Evolutionary conservation across 2,888 invertebrate genomes (phyloP), one percentile per base, ranked within the genome.

Genomic region (Drosophila fulvimacula): DNA sequence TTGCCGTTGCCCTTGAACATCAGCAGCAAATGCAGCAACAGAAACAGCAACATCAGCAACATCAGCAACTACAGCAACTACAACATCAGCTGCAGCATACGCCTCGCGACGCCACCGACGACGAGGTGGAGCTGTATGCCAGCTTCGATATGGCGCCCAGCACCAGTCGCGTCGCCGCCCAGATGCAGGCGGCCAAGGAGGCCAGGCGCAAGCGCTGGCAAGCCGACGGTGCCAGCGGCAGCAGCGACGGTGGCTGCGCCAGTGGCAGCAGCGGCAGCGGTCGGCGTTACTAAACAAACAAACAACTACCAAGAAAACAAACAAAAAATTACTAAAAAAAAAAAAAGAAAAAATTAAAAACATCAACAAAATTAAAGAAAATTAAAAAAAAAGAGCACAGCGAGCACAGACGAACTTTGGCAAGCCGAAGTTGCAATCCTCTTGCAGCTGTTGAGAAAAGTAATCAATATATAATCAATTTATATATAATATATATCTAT

Each of bases 121-220:
- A 90, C 34, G 91, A 91, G 62, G 91, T 91, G 64, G 91, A 91
- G 79, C 86, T 90, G 36, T 91, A 91, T 56, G 91, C 91, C 73
- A 88, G 81, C 67, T 89, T 89, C 39, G 91, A 91, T 17, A 63
- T 68, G 65, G 82, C 81, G 11, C 89, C 90, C 36, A 88, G 88
- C 73, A 91, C 91, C 17, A 91, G 91, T 62, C 91, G 90, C 0
- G 90, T 79, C 65, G 87, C 87, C 24, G 90, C 89, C 56, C 91
- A 91, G 75, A 90, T 91, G 90, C 91, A 90, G 69, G 90, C 90
- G 30, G 91, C 90, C 72, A 90, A 91, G 74, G 88, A 90, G 80
- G 90, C 88, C 42, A 80, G 91, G 15, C 85, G 85, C 32, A 88
- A 90, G 49, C 85, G 91, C 30, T 91, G 90, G 90, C 85, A 85